Evolutionary conservation across 2,888 invertebrate genomes (phyloP), one percentile per base, ranked within the genome.

Genomic region (Ormyrus labotus): DNA sequence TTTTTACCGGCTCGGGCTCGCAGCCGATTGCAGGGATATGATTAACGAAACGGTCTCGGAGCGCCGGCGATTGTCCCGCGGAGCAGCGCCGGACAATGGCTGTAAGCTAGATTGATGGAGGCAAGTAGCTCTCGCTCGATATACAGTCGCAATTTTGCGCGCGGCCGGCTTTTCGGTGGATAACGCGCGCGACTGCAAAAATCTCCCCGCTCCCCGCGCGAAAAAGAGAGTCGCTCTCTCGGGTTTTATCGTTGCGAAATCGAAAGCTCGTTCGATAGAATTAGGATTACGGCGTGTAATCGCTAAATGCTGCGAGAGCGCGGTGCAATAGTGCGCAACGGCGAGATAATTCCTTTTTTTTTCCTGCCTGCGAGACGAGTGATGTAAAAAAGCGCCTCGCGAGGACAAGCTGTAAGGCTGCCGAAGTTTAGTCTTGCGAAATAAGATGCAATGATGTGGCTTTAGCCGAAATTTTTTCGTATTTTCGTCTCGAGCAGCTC

Each of bases 71-170:
- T 76, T 69, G 69, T 69, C 19, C 11, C 58, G 51, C 51, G 68
- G 11, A 47, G 13, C 9, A 13, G n/a, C 53, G 60, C 19, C 69
- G 81, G 70, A 81, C 75, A 78, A 81, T 78, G 67, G 67, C 5
- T 61, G 19, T 75, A 81, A 78, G 81, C 78, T 34, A 71, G 78
- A 81, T 81, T 65, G 74, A 81, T 75, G 81, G 53, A 50, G 67
- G 57, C 19, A 47, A 11, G 11, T 9, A 47, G n/a, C 60, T 48
- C 19, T 48, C 19, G 19, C 19, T 19, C 19, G 19, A 19, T 19
- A 19, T 19, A 19, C 19, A 19, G 19, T 19, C 19, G 19, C 19
- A 19, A 19, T 19, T 19, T 19, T 19, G 19, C 19, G 19, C 19
- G 19, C 19, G 19, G 19, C 19, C 19, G 19, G 19, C 19, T 19